Base-by-base conservation (phyloP, 1,140 invertebrate genomes). In the Ylistrum balloti region DNA sequence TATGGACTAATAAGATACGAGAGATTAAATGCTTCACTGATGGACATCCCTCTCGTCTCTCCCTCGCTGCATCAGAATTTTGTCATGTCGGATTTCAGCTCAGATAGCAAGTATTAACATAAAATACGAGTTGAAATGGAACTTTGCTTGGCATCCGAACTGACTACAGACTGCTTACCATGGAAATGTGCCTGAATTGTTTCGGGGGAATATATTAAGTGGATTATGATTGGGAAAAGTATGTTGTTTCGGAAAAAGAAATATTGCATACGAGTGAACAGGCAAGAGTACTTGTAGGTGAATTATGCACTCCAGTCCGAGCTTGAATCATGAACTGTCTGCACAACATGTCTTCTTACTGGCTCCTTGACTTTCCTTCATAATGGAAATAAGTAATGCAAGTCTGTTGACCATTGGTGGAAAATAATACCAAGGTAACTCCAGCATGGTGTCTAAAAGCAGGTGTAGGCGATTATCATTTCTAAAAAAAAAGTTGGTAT, bases 21-120 rank as follows among this genome's bases (percentile, higher is more conserved):
- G 56, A 74, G 56, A 28, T 28, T 28, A n/a, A 74, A 74, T 74
- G 56, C 56, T 28, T 74, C 56, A 28, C 56, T 74, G 56, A 74
- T 28, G 74, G 87, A 89, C 22, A 88, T 32, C 45, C 74, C 56
- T 88, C 38, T 85, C 20, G 56, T 35, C 86, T 89, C 91, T 91
- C 91, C 91, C 91, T 91, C 91, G 90, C 91, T 90, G 86, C 86
- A 90, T 90, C 88, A 89, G 89, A 89, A 89, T 91, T 89, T 88
- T 91, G 91, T 91, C 91, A 91, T 91, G 91, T 91, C 91, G 91
- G 56, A 91, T n/a, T 74, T 74, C 56, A 74, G 56, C 56, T 28
- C 2, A n/a, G 56, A 74, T 74, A 74, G 28, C 56, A 74, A 74
- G 56, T 74, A 74, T 74, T 22, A 28, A 74, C 56, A 11, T 74